Conservation (phyloP, 2,113 vertebrate genomes). For the Sus scrofa region DNA sequence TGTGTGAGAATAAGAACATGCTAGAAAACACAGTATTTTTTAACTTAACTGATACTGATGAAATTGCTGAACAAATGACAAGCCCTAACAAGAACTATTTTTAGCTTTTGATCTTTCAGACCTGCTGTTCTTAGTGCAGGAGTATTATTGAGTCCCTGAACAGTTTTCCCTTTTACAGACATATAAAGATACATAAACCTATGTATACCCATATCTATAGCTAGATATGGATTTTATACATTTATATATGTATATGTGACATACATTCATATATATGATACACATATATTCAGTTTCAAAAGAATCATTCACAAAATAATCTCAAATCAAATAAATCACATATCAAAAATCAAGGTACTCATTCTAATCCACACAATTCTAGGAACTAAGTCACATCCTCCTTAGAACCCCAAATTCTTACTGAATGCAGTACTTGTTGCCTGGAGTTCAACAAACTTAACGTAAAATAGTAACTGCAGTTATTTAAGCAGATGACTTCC, state of each 20-base stretch:
- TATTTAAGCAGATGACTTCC: slow-evolving; percentile 38
- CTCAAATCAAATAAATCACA: slow-evolving; percentile 48
- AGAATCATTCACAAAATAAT: slow-evolving; percentile 30
- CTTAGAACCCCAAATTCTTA: slow-evolving; percentile 20
- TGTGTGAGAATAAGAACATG: neutral
- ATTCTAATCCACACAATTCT: neutral
- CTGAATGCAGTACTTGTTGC: neutral
- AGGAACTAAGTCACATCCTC: neutral
- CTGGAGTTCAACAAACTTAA: neutral
- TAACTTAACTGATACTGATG: neutral
- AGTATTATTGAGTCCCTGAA: neutral
- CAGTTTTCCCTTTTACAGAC: neutral
- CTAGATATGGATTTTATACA: neutral
- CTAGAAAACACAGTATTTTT: slow-evolving; percentile 21
- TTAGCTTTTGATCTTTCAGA: slow-evolving; percentile 50
- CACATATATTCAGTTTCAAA: slow-evolving; percentile 6
- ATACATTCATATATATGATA: neutral
- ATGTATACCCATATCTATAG: neutral
- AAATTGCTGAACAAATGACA: slow-evolving; percentile 49
- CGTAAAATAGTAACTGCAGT: neutral
- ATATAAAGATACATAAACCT: neutral
- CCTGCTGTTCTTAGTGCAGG: neutral
- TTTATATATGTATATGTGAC: neutral
- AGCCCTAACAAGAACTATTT: slow-evolving; percentile 16
- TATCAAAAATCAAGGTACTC: slow-evolving; percentile 32